Percentiles rank a stretch among this genome's conserved stretches.
Evolutionary conservation across 2,797 vertebrate species (phyloP).

Genomic region (Otolemur crassicaudatus): DNA sequence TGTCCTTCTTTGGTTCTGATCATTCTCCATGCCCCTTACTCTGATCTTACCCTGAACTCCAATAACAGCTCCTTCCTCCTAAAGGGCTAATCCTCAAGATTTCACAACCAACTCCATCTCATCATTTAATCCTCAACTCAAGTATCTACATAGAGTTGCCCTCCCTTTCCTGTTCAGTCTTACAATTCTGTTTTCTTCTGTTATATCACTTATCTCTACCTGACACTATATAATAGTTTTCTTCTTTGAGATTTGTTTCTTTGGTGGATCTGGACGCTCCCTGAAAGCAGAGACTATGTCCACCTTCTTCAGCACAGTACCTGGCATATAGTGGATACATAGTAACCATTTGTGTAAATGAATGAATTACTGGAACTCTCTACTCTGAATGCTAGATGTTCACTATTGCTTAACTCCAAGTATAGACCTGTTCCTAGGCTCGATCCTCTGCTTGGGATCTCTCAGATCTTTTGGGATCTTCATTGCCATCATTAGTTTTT

Average conservation of each 20-base stretch:
- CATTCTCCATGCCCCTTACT: not conserved
- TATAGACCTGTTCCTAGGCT: no score
- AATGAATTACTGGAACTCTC: not conserved
- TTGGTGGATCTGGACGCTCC: not conserved
- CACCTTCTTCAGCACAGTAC: not conserved
- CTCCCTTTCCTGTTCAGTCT: not conserved
- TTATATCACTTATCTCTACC: not conserved
- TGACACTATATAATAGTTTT: not conserved
- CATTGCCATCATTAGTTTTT: not conserved
- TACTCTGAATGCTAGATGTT: not conserved
- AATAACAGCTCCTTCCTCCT: not conserved
- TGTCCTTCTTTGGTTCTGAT: not conserved
- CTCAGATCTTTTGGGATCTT: not conserved
- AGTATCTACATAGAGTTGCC: not conserved
- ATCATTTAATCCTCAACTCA: not conserved
- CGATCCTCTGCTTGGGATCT: not conserved
- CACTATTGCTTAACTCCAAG: not conserved
- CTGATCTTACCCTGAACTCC: not conserved
- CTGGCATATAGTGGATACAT: not conserved
- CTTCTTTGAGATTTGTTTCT: not conserved
- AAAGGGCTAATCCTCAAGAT: not conserved
- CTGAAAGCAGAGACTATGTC: not conserved
- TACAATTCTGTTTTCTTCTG: not conserved
- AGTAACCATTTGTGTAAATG: not conserved
- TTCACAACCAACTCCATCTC: not conserved